These are phyloP conservation scores for Salvelinus alpinus DNA, from an alignment of 2,113 vertebrate species.

Conservation along the genomic window DNA sequence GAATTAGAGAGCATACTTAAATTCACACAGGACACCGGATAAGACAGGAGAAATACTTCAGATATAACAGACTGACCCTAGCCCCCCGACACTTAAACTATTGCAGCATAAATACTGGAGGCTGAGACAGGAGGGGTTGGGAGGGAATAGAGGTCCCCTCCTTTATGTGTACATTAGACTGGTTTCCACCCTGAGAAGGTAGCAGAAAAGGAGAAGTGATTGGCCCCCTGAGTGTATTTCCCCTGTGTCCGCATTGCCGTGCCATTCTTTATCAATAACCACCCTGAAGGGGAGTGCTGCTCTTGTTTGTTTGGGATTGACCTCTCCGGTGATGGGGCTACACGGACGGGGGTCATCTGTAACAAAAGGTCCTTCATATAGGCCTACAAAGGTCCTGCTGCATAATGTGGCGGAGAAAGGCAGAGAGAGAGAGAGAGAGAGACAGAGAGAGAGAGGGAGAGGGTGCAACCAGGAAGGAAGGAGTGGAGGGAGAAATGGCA, in stretches of 20 bases:
- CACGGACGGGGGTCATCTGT: slow-evolving; percentile 43
- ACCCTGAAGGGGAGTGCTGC: slow-evolving; percentile 49
- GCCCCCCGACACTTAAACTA: too few species aligned
- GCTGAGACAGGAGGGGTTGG: not conserved
- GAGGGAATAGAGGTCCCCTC: slow-evolving; percentile 38
- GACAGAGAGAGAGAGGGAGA: not conserved
- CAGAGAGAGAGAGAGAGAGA: not conserved
- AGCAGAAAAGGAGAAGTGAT: slow-evolving; percentile 42
- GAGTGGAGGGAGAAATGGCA: not conserved
- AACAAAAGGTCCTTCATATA: slow-evolving; percentile 16
- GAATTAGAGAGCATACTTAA: too few species aligned
- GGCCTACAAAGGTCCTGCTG: slow-evolving; percentile 18
- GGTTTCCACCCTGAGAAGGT: slow-evolving; percentile 45
- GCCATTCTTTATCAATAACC: slow-evolving; percentile 75
- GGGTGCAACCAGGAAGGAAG: not conserved
- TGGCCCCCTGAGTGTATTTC: slow-evolving; percentile 56
- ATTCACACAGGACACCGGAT: too few species aligned
- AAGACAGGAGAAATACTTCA: too few species aligned
- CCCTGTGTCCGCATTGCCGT: slow-evolving; percentile 50
- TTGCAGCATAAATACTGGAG: too few species aligned
- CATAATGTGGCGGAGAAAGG: slow-evolving; percentile 10
- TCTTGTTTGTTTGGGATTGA: slow-evolving; percentile 52
- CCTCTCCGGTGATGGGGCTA: slow-evolving; percentile 64
- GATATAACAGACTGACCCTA: too few species aligned
- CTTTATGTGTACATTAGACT: slow-evolving; percentile 66